phyloP scores from a whole-genome alignment of 2,888 invertebrate genomes.

The Drosophila antonietae region DNA sequence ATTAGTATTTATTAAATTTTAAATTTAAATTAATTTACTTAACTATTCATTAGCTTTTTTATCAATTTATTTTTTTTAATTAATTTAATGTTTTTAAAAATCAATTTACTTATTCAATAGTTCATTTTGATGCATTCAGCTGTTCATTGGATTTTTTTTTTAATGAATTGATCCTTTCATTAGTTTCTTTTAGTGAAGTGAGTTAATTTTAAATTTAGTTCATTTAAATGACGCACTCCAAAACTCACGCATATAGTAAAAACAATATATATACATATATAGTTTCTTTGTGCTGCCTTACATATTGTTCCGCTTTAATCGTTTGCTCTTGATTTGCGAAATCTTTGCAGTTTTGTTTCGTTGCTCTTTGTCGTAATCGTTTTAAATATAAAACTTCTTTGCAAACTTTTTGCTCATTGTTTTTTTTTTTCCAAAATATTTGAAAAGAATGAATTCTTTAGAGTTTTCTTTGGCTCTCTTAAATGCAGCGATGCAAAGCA shows the following conservation, averaged over 20 bases:
- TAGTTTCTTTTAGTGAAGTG: not conserved
- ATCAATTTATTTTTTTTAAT: too few relatives aligned
- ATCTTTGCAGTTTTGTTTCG: not conserved
- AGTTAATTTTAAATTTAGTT: not conserved
- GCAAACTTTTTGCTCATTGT: not conserved
- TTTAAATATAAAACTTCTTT: not conserved
- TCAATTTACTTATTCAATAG: not conserved
- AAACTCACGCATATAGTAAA: too few relatives aligned
- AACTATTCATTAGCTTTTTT: too few relatives aligned
- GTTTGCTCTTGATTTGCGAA: not conserved
- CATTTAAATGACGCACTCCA: not conserved
- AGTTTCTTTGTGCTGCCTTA: not conserved
- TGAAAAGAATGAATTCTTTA: not conserved
- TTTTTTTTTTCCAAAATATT: not conserved
- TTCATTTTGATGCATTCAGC: not conserved
- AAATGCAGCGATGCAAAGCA: slow-evolving; percentile 8
- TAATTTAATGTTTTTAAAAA: too few relatives aligned
- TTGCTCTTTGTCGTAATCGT: not conserved
- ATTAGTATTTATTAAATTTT: too few relatives aligned
- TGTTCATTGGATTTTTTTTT: too few relatives aligned
- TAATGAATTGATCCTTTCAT: not conserved
- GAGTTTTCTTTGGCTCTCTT: not conserved
- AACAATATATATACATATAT: not conserved
- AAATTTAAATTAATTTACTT: too few relatives aligned
- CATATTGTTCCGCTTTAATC: not conserved